Evolutionary conservation across 1,140 invertebrate genomes (phyloP).

Genomic region (honey bee (Apis mellifera)): Amel_HAv3.1 CM009936.2:11932501-11933000

Average conservation of each 20-base stretch:
- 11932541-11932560: background rate
- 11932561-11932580: conserved; percentile 8
- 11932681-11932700: conserved; percentile 63
- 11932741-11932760: background rate
- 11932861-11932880: conserved; percentile 22
- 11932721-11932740: background rate
- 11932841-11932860: background rate
- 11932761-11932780: conserved; percentile 1
- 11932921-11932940: conserved; percentile 60
- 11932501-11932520: conserved; percentile 32
- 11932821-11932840: conserved; percentile 15
- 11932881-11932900: conserved; percentile 27
- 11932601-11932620: no score
- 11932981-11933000: conserved; percentile 49
- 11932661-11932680: conserved; percentile 62
- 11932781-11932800: conserved; percentile 1
- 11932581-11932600: background rate
- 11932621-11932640: conserved; percentile 4
- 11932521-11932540: conserved; percentile 10
- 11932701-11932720: conserved; percentile 36
- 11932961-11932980: conserved; percentile 2
- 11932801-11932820: background rate
- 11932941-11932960: conserved; percentile 31
- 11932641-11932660: conserved; percentile 48
- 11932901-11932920: conserved; percentile 50